Evolutionary conservation across 2,888 invertebrate species (phyloP).

Genomic region (Pyrrhosoma nymphula): DNA sequence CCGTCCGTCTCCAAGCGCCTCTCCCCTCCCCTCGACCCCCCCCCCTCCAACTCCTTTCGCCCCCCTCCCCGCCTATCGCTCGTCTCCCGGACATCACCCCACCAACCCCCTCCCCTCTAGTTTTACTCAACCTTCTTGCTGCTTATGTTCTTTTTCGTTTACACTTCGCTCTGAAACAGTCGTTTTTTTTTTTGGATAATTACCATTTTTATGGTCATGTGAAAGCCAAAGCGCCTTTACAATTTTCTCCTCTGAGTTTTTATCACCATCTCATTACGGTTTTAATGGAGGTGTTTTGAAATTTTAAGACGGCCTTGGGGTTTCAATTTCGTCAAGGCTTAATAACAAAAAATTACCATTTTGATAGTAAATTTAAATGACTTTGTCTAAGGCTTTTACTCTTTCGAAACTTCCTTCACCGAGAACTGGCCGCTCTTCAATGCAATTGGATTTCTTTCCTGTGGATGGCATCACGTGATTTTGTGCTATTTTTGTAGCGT

Average conservation of each 20-base stretch:
- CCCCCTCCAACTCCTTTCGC: not conserved
- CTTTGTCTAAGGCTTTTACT: not conserved
- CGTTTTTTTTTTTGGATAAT: not conserved
- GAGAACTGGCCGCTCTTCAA: not conserved
- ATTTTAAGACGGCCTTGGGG: not conserved
- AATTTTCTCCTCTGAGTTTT: not conserved
- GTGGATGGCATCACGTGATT: not conserved
- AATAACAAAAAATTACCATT: not conserved
- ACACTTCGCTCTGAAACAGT: not conserved
- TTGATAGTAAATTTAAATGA: not conserved
- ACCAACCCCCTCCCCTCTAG: too few relatives aligned
- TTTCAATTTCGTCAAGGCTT: not conserved
- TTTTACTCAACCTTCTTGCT: not conserved
- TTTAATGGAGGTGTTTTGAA: not conserved
- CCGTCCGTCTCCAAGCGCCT: too few relatives aligned
- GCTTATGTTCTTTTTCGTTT: not conserved
- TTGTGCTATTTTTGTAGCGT: not conserved
- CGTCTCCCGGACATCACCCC: not conserved
- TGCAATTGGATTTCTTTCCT: not conserved
- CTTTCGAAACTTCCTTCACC: not conserved
- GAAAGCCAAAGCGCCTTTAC: not conserved
- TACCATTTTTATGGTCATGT: not conserved
- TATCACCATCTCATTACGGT: not conserved
- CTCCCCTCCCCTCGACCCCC: too few relatives aligned
- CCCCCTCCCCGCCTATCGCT: not conserved